phyloP scores from a whole-genome alignment of 2,113 vertebrate species.

The Gallinago media region DNA sequence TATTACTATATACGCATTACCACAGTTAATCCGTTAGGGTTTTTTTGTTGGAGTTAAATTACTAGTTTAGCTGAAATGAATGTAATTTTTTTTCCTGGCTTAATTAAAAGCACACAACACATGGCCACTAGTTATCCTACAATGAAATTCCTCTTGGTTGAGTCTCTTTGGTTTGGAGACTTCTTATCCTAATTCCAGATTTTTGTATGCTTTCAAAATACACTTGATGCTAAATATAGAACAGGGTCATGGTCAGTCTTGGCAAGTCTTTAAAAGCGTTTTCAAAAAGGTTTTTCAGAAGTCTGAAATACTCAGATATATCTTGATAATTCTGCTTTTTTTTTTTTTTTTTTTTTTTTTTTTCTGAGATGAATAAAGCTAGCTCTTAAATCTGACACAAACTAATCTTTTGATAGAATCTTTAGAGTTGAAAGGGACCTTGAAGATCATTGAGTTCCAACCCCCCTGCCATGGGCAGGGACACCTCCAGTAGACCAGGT shows the following conservation, averaged over 20 bases:
- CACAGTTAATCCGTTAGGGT: background rate
- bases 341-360: background rate
- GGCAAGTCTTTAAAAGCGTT: background rate
- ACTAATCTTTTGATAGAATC: slow-evolving; percentile 47
- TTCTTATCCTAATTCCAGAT: slow-evolving; percentile 5
- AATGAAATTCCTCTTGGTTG: background rate
- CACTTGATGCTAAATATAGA: slow-evolving; percentile 19
- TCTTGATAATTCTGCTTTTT: slow-evolving; percentile 67
- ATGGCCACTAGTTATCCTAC: background rate
- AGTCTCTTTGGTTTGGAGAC: background rate
- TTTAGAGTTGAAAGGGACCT: no score
- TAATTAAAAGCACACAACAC: background rate
- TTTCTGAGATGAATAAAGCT: slow-evolving; percentile 47
- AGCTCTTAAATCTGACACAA: slow-evolving; percentile 30
- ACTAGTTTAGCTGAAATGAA: background rate
- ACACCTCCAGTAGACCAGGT: no score
- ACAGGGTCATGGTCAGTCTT: background rate
- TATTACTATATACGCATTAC: background rate
- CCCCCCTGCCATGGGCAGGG: no score
- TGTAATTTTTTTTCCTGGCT: background rate
- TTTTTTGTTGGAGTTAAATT: background rate
- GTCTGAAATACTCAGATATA: slow-evolving; percentile 23
- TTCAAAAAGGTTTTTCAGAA: slow-evolving; percentile 30
- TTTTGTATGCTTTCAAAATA: background rate
- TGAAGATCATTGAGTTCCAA: no score